phyloP scores from a whole-genome alignment of 2,797 vertebrate genomes.

The Brachyrhaphis roseni region DNA sequence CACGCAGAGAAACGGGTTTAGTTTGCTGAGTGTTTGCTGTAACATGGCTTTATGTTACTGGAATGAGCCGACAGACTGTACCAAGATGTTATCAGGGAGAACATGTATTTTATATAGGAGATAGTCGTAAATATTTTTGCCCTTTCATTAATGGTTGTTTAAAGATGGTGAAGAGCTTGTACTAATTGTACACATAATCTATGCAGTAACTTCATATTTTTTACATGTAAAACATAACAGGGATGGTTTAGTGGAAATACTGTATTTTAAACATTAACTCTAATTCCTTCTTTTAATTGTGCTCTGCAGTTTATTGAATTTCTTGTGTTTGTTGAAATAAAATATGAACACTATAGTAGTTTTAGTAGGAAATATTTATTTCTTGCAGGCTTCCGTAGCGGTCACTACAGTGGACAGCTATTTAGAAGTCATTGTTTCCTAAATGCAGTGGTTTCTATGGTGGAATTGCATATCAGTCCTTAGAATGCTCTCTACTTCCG shows the following conservation, averaged over 20 bases:
- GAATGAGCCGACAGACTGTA: not conserved
- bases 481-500: too few relatives aligned
- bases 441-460: too few relatives aligned
- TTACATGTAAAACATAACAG: not conserved
- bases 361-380: not conserved
- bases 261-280: not conserved
- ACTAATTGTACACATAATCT: not conserved
- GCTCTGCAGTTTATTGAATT: not conserved
- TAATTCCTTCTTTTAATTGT: not conserved
- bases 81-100: conserved; percentile 2
- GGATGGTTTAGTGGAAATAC: not conserved
- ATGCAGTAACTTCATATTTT: not conserved
- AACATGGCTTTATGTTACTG: not conserved
- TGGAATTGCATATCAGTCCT: too few relatives aligned
- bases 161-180: not conserved
- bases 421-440: too few relatives aligned
- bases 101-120: not conserved
- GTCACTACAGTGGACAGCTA: too few relatives aligned
- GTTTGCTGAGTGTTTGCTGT: conserved; percentile 6
- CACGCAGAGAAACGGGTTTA: conserved; percentile 1
- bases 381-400: too few relatives aligned
- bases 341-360: not conserved
- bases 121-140: not conserved
- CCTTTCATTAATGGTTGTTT: not conserved
- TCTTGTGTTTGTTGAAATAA: not conserved